Conservation (phyloP, 2,113 vertebrate genomes). For the Pardalotus punctatus region DNA sequence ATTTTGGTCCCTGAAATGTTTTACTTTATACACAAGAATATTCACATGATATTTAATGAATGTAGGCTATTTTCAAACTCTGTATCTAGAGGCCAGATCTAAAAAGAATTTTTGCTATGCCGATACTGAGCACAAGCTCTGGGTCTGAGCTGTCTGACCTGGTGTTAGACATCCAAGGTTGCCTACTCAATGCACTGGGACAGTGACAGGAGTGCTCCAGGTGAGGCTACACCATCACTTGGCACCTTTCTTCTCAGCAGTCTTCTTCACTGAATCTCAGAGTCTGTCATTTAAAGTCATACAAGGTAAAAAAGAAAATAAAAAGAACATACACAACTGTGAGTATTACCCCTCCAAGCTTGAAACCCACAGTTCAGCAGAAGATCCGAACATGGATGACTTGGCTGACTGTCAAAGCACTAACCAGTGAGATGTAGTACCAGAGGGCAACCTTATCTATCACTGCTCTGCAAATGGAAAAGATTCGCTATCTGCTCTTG, state of each 20-base stretch:
- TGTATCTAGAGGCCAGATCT: not conserved
- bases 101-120: not conserved
- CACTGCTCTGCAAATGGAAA: not conserved
- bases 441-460: not conserved
- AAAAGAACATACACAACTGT: not conserved
- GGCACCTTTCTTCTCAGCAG: not conserved
- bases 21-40: not conserved
- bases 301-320: not conserved
- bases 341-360: not conserved
- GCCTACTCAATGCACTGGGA: accelerated
- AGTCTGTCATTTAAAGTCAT: not conserved
- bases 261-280: not conserved
- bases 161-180: not conserved
- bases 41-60: not conserved
- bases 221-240: not conserved
- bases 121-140: not conserved
- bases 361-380: not conserved
- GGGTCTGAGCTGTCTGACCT: not conserved
- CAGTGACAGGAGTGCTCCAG: not conserved
- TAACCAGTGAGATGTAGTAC: not conserved
- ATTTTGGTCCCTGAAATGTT: not conserved
- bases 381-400: not conserved
- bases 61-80: not conserved
- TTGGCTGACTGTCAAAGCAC: not conserved
- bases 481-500: accelerated